Conservation (phyloP, 1,140 invertebrate species). For the Drosophila nigrodunni region DNA sequence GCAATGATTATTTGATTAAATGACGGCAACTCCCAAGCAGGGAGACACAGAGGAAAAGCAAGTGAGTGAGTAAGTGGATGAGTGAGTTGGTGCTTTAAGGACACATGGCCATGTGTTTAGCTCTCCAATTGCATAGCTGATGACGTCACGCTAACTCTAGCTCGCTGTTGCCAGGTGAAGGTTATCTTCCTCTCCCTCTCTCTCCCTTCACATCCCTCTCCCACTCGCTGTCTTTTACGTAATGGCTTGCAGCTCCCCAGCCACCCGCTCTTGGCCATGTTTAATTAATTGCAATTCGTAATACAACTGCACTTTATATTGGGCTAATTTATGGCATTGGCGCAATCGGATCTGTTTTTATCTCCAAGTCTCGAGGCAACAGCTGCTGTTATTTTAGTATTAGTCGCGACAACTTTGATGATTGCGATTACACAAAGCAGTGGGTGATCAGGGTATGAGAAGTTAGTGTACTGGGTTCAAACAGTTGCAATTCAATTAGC, state of each 20-base stretch:
- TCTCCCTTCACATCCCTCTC: background rate
- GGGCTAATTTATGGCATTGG: conserved; percentile 51
- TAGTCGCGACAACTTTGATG: conserved; percentile 30
- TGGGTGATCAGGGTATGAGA: background rate
- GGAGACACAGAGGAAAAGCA: background rate
- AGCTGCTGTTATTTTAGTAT: conserved; percentile 44
- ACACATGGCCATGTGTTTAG: conserved; percentile 22
- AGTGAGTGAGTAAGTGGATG: background rate
- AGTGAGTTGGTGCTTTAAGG: background rate
- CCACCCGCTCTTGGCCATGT: conserved; percentile 6
- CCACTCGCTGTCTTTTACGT: background rate
- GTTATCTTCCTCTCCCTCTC: background rate
- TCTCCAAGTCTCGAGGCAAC: conserved; percentile 20
- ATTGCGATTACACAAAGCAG: conserved; percentile 10
- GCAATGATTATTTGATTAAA: conserved; percentile 68
- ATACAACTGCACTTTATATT: conserved; percentile 45
- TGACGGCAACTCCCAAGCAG: conserved; percentile 38
- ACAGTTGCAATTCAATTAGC: conserved; percentile 29
- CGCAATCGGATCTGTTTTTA: conserved; percentile 33
- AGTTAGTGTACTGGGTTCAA: no score
- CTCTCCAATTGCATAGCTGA: conserved; percentile 27
- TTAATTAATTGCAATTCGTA: conserved; percentile 53
- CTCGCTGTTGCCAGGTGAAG: conserved; percentile 6
- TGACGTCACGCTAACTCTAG: conserved; percentile 15
- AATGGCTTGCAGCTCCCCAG: background rate